Conservation (phyloP, 2,113 vertebrate species). For the Cryptomyrus ogoouensis region DNA sequence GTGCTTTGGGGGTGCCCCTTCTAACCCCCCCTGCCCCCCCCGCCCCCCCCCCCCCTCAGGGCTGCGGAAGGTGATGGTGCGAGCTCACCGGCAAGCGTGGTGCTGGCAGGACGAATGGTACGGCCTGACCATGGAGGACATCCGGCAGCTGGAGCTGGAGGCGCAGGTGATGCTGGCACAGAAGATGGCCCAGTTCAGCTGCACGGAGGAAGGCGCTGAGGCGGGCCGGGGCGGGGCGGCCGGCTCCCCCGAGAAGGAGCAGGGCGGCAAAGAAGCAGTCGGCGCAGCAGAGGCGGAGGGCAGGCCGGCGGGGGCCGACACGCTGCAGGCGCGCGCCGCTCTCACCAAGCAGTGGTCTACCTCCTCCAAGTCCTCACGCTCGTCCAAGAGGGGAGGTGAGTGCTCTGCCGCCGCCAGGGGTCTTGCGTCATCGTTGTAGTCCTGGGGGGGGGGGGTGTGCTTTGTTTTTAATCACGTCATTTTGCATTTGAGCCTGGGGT, state of each 20-base stretch:
- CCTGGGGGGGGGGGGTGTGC: neutral
- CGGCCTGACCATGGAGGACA: slow-evolving; percentile 92
- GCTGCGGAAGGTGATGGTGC: slow-evolving; percentile 89
- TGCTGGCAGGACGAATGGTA: slow-evolving; percentile 99
- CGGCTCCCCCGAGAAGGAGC: slow-evolving; percentile 52
- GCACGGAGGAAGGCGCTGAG: slow-evolving; percentile 51
- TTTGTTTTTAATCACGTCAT: neutral
- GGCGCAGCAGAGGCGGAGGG: slow-evolving; percentile 61
- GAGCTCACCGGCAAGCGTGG: slow-evolving; percentile 96
- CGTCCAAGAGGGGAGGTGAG: slow-evolving; percentile 94
- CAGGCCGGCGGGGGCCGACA: slow-evolving; percentile 51
- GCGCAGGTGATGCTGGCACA: slow-evolving; percentile 83
- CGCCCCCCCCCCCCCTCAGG: slow-evolving; percentile 53
- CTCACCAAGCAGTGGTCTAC: slow-evolving; percentile 98
- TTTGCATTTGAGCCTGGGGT: neutral
- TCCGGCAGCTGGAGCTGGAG: slow-evolving; percentile 90
- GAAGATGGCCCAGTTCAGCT: slow-evolving; percentile 88
- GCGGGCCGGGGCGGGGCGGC: slow-evolving; percentile 43
- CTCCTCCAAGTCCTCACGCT: slow-evolving; percentile 88
- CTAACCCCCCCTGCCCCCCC: neutral
- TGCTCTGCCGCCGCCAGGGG: neutral
- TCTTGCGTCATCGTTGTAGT: neutral
- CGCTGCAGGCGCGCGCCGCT: slow-evolving; percentile 68
- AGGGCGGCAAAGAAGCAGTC: slow-evolving; percentile 61
- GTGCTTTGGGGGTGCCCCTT: neutral